A percentile compares a stretch with the other conserved stretches of the same genome.
Evolutionary conservation across 2,113 vertebrate genomes (phyloP).

Genomic region (Chauna torquata): DNA sequence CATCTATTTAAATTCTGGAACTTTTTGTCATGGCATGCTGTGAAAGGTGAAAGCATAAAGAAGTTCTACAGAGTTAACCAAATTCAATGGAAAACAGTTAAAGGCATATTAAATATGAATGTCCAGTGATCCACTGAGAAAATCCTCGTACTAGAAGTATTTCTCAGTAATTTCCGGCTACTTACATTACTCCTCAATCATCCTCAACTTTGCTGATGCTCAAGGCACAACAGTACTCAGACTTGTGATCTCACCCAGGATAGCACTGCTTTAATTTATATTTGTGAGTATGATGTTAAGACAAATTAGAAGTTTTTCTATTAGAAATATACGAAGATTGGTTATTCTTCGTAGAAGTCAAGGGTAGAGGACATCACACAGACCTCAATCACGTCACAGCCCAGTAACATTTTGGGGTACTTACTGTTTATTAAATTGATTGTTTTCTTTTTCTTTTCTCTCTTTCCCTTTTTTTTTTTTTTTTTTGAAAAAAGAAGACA

Average conservation of each 20-base stretch:
- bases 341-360: neutral
- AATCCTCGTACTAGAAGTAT: neutral
- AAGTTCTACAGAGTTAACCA: neutral
- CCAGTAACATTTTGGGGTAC: neutral
- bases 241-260: neutral
- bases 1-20: constrained; percentile 32
- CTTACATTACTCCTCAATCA: neutral
- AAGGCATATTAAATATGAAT: neutral
- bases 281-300: neutral
- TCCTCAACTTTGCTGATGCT: neutral
- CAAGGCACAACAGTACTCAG: neutral
- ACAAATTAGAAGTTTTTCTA: neutral
- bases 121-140: neutral
- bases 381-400: neutral
- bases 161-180: neutral
- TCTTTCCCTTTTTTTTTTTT: neutral
- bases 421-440: neutral
- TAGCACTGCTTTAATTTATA: neutral
- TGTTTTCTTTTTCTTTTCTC: neutral
- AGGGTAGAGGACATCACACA: neutral
- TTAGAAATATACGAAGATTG: neutral
- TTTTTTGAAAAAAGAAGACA: neutral
- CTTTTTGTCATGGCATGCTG: neutral
- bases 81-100: neutral
- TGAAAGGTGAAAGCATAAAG: constrained; percentile 8